These are phyloP conservation scores for Smithornis capensis DNA, from an alignment of 2,113 vertebrate species.

Conservation along the genomic window DNA sequence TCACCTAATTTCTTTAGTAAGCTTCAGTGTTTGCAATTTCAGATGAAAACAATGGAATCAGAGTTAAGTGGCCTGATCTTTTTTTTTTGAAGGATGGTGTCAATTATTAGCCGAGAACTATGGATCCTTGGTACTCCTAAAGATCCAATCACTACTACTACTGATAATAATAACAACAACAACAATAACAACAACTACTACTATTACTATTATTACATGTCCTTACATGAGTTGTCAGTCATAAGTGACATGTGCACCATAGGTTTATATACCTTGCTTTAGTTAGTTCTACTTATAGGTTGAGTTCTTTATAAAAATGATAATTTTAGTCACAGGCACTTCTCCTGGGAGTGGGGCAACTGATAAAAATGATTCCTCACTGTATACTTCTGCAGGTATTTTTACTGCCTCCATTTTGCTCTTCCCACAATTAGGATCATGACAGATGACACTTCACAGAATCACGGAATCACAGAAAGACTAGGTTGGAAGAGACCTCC, in stretches of 20 bases:
- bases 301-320: not conserved
- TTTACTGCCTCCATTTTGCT: not conserved
- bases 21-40: not conserved
- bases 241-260: not conserved
- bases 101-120: not conserved
- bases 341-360: not conserved
- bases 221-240: not conserved
- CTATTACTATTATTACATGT: not conserved
- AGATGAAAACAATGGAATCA: not conserved
- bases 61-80: not conserved
- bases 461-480: no score
- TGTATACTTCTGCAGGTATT: not conserved
- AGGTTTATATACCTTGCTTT: not conserved
- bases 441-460: not conserved
- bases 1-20: not conserved
- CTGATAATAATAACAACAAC: no score
- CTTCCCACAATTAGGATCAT: not conserved
- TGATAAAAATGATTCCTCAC: not conserved
- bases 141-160: not conserved
- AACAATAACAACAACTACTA: no score
- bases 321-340: not conserved
- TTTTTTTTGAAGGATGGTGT: not conserved
- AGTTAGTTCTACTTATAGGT: not conserved
- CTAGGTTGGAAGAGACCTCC: no score
- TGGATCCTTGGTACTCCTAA: not conserved